Base-by-base conservation (phyloP, 2,113 vertebrate genomes). In the Physeter macrocephalus region DNA sequence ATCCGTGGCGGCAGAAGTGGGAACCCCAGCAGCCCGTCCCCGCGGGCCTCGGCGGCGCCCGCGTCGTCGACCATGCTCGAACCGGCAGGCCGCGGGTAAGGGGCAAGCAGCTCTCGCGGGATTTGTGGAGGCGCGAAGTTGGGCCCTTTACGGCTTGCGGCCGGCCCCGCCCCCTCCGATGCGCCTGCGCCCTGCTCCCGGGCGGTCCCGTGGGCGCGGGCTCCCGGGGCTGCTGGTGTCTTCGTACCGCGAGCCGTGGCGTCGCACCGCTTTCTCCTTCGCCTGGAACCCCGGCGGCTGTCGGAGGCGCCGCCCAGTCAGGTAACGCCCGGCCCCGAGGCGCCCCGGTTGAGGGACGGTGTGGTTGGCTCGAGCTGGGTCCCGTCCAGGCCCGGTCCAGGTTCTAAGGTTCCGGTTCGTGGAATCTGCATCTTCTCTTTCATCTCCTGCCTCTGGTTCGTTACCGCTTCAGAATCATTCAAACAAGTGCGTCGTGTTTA, bases 81-180 rank as follows among this genome's bases (percentile, higher is more conserved):
- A 21, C 3, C 64, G 0, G 18, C 41, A 11, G 3, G 10, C 6
- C 0, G 9, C 1, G 1, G 52, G 15, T 52, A 52, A 2, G 0
- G 7, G 0, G 5, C 17, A 39, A 52, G 52, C 0, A 4, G 25
- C 93, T 61, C 99, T 99, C 98, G 98, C 98, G 0, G 99, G 99
- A 95, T 99, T 99, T 99, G 99, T 0, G 49, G 0, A 98, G 98
- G 5, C 75, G 97, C 13, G 88, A 98, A 0, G 96, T 83, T 36
- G 57, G 1, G 2, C 0, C 0, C 13, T 94, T 67, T 41, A 80
- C 0, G 0, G 49, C 1, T 41, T 9, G 52, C 0, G 10, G 20
- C 27, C 11, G 14, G 77, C 80, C 57, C 88, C 69, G 54, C 95
- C 93, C 84, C 41, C 72, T 46, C 78, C 54, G 20, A 6, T 36